Evolutionary conservation across 2,113 vertebrate genomes (phyloP).

Genomic region (Emydocephalus ijimae): DNA sequence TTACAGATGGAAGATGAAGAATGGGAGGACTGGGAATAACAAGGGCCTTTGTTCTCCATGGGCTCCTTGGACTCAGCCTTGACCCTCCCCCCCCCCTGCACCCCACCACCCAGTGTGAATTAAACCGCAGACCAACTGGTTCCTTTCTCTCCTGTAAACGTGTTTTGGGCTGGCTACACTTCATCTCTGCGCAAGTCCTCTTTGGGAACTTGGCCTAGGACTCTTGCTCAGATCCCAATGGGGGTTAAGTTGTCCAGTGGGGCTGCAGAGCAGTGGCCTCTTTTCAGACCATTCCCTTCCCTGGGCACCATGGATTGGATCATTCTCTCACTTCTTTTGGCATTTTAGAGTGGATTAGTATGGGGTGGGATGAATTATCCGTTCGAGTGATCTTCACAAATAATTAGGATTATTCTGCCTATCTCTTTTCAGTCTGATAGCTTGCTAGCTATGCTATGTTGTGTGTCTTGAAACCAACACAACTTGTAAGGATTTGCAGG

Average conservation of each 20-base stretch:
- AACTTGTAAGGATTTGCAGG: neutral
- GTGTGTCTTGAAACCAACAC: neutral
- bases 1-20: constrained; percentile 90
- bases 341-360: fast-evolving
- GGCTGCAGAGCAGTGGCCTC: neutral
- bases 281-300: constrained; percentile 14
- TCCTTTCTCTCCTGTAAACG: constrained; percentile 59
- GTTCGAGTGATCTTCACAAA: neutral
- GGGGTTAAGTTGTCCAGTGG: constrained; percentile 22
- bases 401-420: neutral
- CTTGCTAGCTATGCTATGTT: constrained; percentile 9
- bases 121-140: constrained; percentile 38
- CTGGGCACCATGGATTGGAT: fast-evolving
- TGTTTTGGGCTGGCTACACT: constrained; percentile 55
- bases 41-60: constrained; percentile 35
- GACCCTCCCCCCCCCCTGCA: neutral
- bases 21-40: constrained; percentile 98
- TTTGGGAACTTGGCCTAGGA: constrained; percentile 3
- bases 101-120: constrained; percentile 53
- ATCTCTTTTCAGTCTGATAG: neutral
- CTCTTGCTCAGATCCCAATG: constrained; percentile 18
- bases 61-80: constrained; percentile 52
- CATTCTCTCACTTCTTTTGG: neutral
- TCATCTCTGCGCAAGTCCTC: constrained; percentile 39
- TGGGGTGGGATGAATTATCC: neutral